These are phyloP conservation scores for Noctua comes DNA, from an alignment of 2,888 invertebrate genomes.

Conservation along the genomic window DNA sequence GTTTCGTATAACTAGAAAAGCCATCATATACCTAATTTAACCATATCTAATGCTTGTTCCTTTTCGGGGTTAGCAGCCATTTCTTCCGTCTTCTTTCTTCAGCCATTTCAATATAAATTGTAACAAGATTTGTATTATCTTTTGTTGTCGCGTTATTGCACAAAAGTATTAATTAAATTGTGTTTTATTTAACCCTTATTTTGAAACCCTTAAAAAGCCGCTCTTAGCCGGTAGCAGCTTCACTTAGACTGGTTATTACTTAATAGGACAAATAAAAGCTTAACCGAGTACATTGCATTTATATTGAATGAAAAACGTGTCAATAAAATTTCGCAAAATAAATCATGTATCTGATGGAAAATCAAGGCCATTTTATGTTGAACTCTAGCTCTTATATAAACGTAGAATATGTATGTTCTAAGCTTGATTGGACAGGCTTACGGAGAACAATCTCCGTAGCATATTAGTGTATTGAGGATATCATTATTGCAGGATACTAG, in stretches of 20 bases:
- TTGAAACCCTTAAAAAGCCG: not conserved
- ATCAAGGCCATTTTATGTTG: not conserved
- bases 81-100: not conserved
- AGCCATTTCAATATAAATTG: not conserved
- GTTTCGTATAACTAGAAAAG: not conserved
- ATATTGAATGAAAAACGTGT: not conserved
- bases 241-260: not conserved
- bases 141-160: not conserved
- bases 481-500: not conserved
- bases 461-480: not conserved
- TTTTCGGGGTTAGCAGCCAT: not conserved
- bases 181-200: conserved; percentile 5
- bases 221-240: not conserved
- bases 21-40: not conserved
- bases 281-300: not conserved
- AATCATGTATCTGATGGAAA: too few relatives aligned
- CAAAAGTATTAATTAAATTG: not conserved
- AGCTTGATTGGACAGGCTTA: not conserved
- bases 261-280: not conserved
- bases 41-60: not conserved
- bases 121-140: not conserved
- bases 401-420: not conserved
- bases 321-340: not conserved
- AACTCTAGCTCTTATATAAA: not conserved
- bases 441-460: not conserved